Evolutionary conservation across 2,113 vertebrate genomes (phyloP).

Genomic region (Amphilophus citrinellus): DNA sequence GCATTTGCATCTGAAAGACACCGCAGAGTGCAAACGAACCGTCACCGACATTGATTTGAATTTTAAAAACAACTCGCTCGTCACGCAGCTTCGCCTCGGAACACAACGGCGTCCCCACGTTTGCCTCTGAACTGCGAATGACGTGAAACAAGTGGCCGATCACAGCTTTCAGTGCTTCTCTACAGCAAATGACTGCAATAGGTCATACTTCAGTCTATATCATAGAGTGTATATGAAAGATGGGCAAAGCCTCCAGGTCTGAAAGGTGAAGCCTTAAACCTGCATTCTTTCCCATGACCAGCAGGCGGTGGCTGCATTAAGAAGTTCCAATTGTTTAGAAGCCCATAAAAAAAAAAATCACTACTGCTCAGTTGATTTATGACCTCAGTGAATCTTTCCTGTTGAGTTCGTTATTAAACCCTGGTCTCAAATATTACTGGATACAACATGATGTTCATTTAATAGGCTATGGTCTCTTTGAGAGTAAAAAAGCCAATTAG

Average conservation of each 20-base stretch:
- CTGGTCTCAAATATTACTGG: background rate
- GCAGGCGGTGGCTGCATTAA: background rate
- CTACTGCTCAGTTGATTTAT: background rate
- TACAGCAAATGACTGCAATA: background rate
- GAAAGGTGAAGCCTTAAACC: background rate
- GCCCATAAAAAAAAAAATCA: background rate
- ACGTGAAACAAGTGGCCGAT: background rate
- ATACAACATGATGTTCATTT: background rate
- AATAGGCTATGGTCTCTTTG: background rate
- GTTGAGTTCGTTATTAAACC: background rate
- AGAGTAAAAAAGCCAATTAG: background rate
- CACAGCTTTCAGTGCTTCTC: background rate
- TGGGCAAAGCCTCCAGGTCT: background rate
- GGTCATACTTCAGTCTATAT: background rate
- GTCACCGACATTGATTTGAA: slow-evolving; percentile 6
- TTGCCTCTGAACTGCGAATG: background rate
- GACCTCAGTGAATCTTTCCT: background rate
- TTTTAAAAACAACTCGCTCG: slow-evolving; percentile 10
- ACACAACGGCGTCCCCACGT: slow-evolving; percentile 9
- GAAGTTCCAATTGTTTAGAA: background rate
- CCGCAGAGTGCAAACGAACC: background rate
- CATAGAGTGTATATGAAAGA: background rate
- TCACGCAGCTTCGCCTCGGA: slow-evolving; percentile 19
- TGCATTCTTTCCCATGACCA: fast-evolving
- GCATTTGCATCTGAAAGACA: slow-evolving; percentile 8